A percentile compares a stretch with the other conserved stretches of the same genome.
These are phyloP conservation scores for Malurus cyaneus DNA, from an alignment of 2,113 vertebrate species.

Conservation along the genomic window DNA sequence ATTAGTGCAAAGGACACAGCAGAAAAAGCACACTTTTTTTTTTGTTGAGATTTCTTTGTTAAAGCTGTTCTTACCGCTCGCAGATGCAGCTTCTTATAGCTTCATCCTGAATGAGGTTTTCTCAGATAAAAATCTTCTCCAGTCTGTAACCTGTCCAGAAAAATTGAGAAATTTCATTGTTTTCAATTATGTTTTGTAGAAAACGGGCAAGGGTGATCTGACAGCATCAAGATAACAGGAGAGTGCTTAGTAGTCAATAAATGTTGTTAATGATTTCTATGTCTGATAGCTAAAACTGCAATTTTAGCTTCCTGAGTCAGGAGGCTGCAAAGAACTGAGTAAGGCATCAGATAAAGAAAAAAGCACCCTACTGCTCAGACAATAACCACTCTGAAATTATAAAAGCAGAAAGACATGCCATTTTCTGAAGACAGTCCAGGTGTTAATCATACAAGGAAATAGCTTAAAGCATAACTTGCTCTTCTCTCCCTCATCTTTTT, in stretches of 20 bases:
- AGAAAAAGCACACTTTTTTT: not conserved
- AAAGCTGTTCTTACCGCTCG: not conserved
- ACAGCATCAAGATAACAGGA: not conserved
- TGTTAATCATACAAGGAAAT: not conserved
- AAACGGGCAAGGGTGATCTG: not conserved
- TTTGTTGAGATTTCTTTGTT: not conserved
- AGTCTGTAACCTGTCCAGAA: not conserved
- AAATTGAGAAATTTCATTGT: constrained; percentile 28
- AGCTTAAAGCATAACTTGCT: not conserved
- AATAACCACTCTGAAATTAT: not conserved
- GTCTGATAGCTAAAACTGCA: constrained; percentile 33
- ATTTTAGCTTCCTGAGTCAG: not conserved
- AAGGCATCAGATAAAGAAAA: not conserved
- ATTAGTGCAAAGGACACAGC: not conserved
- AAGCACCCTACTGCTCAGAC: not conserved
- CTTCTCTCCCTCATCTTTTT: not conserved
- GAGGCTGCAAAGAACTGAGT: not conserved
- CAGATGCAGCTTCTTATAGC: not conserved
- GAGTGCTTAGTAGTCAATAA: constrained; percentile 46
- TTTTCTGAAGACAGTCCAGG: not conserved
- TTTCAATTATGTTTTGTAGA: constrained; percentile 20
- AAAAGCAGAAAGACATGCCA: not conserved
- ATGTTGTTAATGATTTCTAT: constrained; percentile 31
- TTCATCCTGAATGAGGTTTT: not conserved
- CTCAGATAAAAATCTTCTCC: not conserved